Conservation (phyloP, 2,888 invertebrate genomes). For the Tyria jacobaeae region DNA sequence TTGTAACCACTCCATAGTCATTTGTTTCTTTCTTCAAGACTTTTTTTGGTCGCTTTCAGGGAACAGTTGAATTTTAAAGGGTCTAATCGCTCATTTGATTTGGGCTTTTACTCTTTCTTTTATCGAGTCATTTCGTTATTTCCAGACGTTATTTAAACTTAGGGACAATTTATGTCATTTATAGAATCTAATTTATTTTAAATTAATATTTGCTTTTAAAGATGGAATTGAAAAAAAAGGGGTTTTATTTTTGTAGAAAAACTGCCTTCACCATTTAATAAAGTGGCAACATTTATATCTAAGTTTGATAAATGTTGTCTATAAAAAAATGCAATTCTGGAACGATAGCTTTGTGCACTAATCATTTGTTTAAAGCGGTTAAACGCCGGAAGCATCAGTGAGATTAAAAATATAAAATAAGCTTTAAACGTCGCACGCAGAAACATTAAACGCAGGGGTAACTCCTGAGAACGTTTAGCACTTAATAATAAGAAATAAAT, state of each 20-base stretch:
- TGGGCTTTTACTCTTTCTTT: constrained; percentile 37
- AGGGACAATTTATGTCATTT: constrained; percentile 40
- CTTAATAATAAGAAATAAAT: no score
- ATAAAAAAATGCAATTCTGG: not conserved
- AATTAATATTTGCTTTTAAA: constrained; percentile 32
- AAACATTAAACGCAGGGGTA: no score
- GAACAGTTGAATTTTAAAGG: constrained; percentile 44
- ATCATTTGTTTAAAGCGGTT: not conserved
- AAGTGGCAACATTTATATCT: not conserved
- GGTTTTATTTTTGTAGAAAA: constrained; percentile 12
- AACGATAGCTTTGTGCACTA: not conserved
- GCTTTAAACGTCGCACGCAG: no score
- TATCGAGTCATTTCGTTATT: constrained; percentile 36
- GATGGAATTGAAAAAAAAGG: constrained; percentile 8
- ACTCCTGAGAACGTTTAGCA: no score
- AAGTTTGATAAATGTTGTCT: not conserved
- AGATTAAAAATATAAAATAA: no score
- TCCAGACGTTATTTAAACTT: constrained; percentile 38
- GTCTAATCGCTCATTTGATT: constrained; percentile 50
- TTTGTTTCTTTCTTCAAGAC: constrained; percentile 30
- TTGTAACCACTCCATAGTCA: constrained; percentile 41
- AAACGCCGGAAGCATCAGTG: no score
- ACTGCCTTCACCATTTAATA: constrained; percentile 3
- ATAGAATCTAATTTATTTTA: constrained; percentile 39
- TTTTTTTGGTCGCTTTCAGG: constrained; percentile 26